phyloP scores from a whole-genome alignment of 2,113 vertebrate genomes.

The Gambusia affinis region DNA sequence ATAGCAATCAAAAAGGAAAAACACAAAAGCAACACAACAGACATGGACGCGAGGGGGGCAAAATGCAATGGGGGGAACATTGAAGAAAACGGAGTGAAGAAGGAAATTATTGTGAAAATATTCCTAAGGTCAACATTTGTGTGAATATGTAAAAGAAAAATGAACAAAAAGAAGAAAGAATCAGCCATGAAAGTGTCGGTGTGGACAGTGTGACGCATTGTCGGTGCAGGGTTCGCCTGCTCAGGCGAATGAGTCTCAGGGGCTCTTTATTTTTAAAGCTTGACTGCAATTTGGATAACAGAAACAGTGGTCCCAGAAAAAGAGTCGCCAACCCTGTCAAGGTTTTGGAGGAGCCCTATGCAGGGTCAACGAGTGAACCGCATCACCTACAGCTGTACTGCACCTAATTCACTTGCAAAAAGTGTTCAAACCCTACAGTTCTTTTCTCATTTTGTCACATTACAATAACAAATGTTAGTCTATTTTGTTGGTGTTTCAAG shows the following conservation, averaged over 20 bases:
- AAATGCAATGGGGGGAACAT: conserved; percentile 20
- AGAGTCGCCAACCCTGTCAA: conserved; percentile 73
- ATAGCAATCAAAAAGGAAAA: conserved; percentile 80
- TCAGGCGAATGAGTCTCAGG: conserved; percentile 75
- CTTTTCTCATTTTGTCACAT: background rate
- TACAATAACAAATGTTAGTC: no score
- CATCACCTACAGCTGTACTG: conserved; percentile 35
- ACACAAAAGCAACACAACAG: conserved; percentile 82
- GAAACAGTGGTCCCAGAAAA: conserved; percentile 68
- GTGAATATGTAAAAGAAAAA: conserved; percentile 30
- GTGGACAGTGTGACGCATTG: conserved; percentile 80
- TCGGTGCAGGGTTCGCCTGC: conserved; percentile 69
- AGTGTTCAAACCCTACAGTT: background rate
- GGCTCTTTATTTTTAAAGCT: conserved; percentile 82
- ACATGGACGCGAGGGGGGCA: conserved; percentile 38
- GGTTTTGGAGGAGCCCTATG: conserved; percentile 71
- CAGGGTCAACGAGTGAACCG: conserved; percentile 57
- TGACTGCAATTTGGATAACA: conserved; percentile 78
- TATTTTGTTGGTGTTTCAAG: no score
- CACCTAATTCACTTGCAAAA: background rate
- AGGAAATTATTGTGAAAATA: conserved; percentile 76
- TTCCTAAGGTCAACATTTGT: conserved; percentile 70
- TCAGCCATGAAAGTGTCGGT: conserved; percentile 74
- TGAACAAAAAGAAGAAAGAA: conserved; percentile 55
- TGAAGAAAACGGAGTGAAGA: conserved; percentile 50